A percentile compares a stretch with the other conserved stretches of the same genome.
Conservation (phyloP, 2,888 invertebrate genomes). For the Hemicrepidius hirtus region DNA sequence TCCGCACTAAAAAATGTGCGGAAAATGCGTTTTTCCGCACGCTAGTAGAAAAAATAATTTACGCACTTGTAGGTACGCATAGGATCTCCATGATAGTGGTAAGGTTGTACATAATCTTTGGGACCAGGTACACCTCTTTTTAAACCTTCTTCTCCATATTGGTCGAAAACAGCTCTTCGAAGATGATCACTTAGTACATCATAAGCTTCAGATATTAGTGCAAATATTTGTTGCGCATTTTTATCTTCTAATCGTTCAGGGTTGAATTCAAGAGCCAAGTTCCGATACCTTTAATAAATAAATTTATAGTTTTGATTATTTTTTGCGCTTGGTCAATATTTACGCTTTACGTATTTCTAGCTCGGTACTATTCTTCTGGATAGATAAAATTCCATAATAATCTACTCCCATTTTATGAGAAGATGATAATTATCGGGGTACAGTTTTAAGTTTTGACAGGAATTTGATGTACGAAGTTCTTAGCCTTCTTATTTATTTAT, state of each 20-base stretch:
- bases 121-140: slow-evolving; percentile 86
- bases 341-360: slow-evolving; percentile 84
- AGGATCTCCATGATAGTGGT: slow-evolving; percentile 88
- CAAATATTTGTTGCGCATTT: slow-evolving; percentile 76
- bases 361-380: slow-evolving; percentile 79
- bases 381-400: slow-evolving; percentile 85
- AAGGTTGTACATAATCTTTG: slow-evolving; percentile 80
- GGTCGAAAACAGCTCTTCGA: slow-evolving; percentile 86
- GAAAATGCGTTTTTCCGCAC: too few relatives aligned
- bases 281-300: slow-evolving; percentile 65
- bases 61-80: slow-evolving; percentile 80
- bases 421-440: too few relatives aligned
- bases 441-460: slow-evolving; percentile 28
- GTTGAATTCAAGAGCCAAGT: slow-evolving; percentile 73
- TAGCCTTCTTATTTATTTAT: too few relatives aligned
- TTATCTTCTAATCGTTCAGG: slow-evolving; percentile 76
- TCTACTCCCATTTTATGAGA: slow-evolving; percentile 78
- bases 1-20: too few relatives aligned
- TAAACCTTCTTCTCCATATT: slow-evolving; percentile 91
- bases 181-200: slow-evolving; percentile 83
- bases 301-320: background rate
- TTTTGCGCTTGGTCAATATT: slow-evolving; percentile 55
- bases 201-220: slow-evolving; percentile 84
- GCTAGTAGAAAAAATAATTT: too few relatives aligned
- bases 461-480: slow-evolving; percentile 21